Conservation (phyloP, 2,113 vertebrate species). For the Plotosus lineatus region DNA sequence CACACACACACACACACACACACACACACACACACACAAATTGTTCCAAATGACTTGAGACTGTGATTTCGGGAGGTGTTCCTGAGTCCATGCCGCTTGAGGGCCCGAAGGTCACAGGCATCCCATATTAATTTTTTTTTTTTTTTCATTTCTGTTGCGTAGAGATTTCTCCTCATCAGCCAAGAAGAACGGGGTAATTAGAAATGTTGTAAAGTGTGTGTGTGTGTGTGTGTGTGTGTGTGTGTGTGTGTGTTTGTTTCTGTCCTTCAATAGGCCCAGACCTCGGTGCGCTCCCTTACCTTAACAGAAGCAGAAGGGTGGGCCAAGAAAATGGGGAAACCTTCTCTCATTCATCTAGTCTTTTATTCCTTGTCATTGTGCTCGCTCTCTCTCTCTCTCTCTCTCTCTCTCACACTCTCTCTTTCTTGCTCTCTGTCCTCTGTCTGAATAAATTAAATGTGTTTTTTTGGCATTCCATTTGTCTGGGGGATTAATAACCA, state of each 20-base stretch:
- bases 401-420: neutral
- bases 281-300: neutral
- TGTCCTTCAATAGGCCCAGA: neutral
- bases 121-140: no score
- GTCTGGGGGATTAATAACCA: no score
- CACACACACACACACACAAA: no score
- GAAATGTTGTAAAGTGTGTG: no score
- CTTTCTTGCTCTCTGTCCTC: neutral
- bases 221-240: conserved; percentile 8
- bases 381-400: conserved; percentile 5
- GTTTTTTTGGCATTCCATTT: neutral
- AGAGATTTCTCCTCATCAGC: no score
- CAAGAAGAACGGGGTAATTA: no score
- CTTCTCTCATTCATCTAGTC: conserved; percentile 3
- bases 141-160: no score
- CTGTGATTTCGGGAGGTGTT: no score
- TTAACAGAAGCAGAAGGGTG: conserved; percentile 33
- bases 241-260: conserved; percentile 1
- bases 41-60: no score
- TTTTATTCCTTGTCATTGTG: neutral
- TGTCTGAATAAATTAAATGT: neutral
- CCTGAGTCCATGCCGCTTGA: no score
- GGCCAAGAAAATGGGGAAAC: conserved; percentile 27
- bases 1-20: no score
- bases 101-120: no score